Evolutionary conservation across 2,113 vertebrate genomes (phyloP).

Genomic region (Romanogobio albipinnatus): DNA sequence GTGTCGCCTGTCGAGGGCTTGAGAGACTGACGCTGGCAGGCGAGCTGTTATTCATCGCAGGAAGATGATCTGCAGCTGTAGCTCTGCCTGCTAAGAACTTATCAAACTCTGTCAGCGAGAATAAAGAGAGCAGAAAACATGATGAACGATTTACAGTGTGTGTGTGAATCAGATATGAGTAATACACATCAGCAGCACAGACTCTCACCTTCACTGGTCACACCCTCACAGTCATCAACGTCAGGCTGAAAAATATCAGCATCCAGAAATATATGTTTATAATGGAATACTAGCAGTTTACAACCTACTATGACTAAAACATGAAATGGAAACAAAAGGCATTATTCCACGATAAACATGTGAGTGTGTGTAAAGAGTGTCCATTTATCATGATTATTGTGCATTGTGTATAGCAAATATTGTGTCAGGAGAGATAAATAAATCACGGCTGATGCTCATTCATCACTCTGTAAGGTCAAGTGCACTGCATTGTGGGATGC

Average conservation of each 20-base stretch:
- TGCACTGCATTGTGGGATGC: no score
- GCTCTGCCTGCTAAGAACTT: constrained; percentile 73
- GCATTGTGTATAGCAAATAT: no score
- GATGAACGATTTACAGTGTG: background rate
- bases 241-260: constrained; percentile 57
- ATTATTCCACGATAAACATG: background rate
- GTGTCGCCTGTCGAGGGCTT: constrained; percentile 56
- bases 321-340: background rate
- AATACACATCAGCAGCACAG: background rate
- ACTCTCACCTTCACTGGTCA: constrained; percentile 74
- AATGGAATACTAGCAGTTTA: background rate
- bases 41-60: constrained; percentile 5
- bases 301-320: background rate
- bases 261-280: background rate
- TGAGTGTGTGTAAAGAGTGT: no score
- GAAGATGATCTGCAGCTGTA: constrained; percentile 55
- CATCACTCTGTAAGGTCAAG: background rate
- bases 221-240: constrained; percentile 67
- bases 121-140: background rate
- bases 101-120: constrained; percentile 70
- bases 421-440: background rate
- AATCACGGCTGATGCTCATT: background rate
- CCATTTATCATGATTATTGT: background rate
- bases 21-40: constrained; percentile 19
- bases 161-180: background rate